A percentile compares a stretch with the other conserved stretches of the same genome.
Evolutionary conservation across 2,888 invertebrate genomes (phyloP).

Genomic region (Baronia brevicornis): DNA sequence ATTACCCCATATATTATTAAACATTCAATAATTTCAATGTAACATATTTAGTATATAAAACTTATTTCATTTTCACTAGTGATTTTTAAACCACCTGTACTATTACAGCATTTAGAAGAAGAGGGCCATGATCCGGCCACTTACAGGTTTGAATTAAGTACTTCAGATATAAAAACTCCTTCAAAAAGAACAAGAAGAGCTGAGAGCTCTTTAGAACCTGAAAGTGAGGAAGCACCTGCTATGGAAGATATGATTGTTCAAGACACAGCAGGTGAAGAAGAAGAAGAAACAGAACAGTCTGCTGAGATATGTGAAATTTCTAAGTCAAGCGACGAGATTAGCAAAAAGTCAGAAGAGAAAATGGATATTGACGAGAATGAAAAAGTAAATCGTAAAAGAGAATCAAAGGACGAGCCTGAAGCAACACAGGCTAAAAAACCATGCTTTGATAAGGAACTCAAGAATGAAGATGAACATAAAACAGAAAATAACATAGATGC

Average conservation of each 20-base stretch:
- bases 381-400: slow-evolving; percentile 51
- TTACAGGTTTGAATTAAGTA: slow-evolving; percentile 75
- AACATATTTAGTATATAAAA: too few species aligned
- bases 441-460: slow-evolving; percentile 49
- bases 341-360: slow-evolving; percentile 28
- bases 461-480: slow-evolving; percentile 53
- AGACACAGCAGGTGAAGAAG: slow-evolving; percentile 63
- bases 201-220: slow-evolving; percentile 46
- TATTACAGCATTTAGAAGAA: slow-evolving; percentile 77
- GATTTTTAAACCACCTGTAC: slow-evolving; percentile 10
- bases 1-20: too few species aligned
- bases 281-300: slow-evolving; percentile 29
- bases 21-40: too few species aligned
- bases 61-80: not conserved
- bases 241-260: slow-evolving; percentile 71
- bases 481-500: slow-evolving; percentile 79
- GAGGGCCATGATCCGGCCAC: slow-evolving; percentile 85
- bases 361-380: slow-evolving; percentile 52
- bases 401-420: slow-evolving; percentile 51
- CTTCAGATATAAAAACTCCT: slow-evolving; percentile 59
- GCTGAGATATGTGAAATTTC: slow-evolving; percentile 27
- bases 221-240: slow-evolving; percentile 56
- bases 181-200: slow-evolving; percentile 62
- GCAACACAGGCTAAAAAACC: slow-evolving; percentile 49
- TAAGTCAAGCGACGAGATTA: slow-evolving; percentile 13